Evolutionary conservation across 1,140 invertebrate species (phyloP), one percentile per base, ranked within the genome.

Genomic region (Drosophila simulans): DNA sequence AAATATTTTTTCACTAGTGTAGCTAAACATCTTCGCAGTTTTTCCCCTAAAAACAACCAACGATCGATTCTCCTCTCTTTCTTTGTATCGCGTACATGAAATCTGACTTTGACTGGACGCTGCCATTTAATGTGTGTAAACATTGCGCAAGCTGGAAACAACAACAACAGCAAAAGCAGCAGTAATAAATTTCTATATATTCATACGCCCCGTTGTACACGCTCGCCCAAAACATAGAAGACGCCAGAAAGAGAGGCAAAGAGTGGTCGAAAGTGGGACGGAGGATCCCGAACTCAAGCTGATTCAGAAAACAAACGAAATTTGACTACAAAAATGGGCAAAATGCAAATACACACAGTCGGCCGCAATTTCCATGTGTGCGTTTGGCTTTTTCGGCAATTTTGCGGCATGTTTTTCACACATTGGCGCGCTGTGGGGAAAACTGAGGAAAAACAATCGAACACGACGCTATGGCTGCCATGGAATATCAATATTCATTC

Each of bases 321-420:
- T 83, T 89, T 83, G 79, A 89, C 75, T 88, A 89, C 83, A 89
- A 88, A 88, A 88, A 88, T 88, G 83, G 83, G 79, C 83, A 88
- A 88, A 88, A 88, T 88, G 74, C 84, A 83, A 84, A 84, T 69
- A 84, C 71, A 80, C 51, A 79, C 49, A 52, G 49, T 35, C 49
- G 59, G 57, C 78, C 66, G 48, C 45, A 70, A 37, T 37, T 49
- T 60, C 53, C 60, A 54, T 72, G 78, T 52, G 63, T 77, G 55
- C 53, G 73, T 73, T 70, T 72, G 77, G 74, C 69, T 83, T 86
- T 85, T 89, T 89, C 83, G 80, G 83, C 84, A 88, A 80, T 86
- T 83, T 88, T 77, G 76, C 79, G 84, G 83, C 84, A 89, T 88
- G 83, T 88, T 88, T 88, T 88, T 89, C 83, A 88, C 83, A 89